Conservation (phyloP, 2,113 vertebrate species). For the Triplophysa dalaica region DNA sequence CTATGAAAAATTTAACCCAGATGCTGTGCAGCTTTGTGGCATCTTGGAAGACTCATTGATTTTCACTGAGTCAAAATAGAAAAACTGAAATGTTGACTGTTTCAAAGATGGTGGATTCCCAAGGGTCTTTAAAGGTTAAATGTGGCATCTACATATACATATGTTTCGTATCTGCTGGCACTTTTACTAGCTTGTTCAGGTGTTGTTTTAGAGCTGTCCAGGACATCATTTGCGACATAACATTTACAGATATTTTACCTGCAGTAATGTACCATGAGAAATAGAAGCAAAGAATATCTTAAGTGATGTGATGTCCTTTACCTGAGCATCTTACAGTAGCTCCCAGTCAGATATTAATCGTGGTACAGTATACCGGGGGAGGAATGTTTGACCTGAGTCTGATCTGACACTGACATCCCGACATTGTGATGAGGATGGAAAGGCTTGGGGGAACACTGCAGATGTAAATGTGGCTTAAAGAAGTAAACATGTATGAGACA, state of each 20-base stretch:
- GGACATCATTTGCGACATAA: too few relatives aligned
- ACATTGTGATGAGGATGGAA: not conserved
- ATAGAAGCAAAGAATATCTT: slow-evolving; percentile 8
- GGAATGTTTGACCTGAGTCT: slow-evolving; percentile 18
- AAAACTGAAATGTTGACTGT: too few relatives aligned
- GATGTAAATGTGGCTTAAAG: slow-evolving; percentile 4
- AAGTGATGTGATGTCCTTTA: slow-evolving; percentile 16
- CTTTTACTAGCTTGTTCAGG: too few relatives aligned
- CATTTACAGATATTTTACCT: not conserved
- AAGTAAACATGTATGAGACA: slow-evolving; percentile 27
- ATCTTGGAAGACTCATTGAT: too few relatives aligned
- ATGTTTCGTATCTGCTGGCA: too few relatives aligned
- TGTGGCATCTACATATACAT: too few relatives aligned
- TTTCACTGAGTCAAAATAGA: too few relatives aligned
- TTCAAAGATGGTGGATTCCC: too few relatives aligned
- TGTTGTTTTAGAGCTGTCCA: too few relatives aligned
- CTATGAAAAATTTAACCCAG: too few relatives aligned
- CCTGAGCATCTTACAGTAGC: not conserved
- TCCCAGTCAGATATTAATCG: slow-evolving; percentile 5
- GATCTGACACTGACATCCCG: slow-evolving; percentile 11
- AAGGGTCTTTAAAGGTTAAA: too few relatives aligned
- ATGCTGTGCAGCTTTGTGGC: too few relatives aligned
- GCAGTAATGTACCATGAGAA: not conserved
- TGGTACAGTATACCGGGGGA: not conserved
- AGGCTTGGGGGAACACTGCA: not conserved